Evolutionary conservation across 2,888 invertebrate genomes (phyloP), one percentile per base, ranked within the genome.

Genomic region (Apodemia duryi): DNA sequence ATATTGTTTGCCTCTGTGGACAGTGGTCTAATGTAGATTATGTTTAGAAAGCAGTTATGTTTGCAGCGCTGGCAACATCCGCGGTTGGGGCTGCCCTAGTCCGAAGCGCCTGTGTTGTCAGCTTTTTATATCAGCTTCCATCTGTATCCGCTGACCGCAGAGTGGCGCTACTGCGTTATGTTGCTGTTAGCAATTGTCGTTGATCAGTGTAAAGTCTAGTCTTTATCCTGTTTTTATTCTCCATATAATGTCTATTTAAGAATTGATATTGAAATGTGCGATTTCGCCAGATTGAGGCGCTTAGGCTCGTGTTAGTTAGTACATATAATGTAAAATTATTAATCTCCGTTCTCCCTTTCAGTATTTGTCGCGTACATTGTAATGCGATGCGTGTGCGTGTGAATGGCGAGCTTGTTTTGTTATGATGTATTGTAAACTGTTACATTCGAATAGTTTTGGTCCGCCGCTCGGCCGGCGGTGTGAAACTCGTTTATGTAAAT

Each of bases 171-270:
- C 74, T 76, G 84, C 86, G 84, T 81, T 82, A 82, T 80, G 82
- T 86, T 85, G 87, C 86, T 85, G 85, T 88, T 88, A 83, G 87
- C 85, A 82, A 83, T 86, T 84, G 84, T 88, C 88, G 88, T 89
- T 91, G 85, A 86, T 91, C 91, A 90, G 91, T 92, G 91, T 92
- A 91, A 89, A 88, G 91, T 92, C 92, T 92, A 92, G 92, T 92
- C 92, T 91, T 89, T 91, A 91, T 89, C 78, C 88, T 90, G 89
- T 91, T 91, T 86, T 85, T 88, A 86, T 86, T 88, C 84, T 86
- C 82, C 88, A 86, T 88, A 84, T 84, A 82, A 81, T 83, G 83
- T 82, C 79, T 88, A 85, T 88, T 84, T 84, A 88, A 86, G 86
- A 87, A 88, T 84, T 86, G 88, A 90, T 91, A 89, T 90, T 89